A percentile compares a stretch with the other conserved stretches of the same genome.
These are phyloP conservation scores for Cottoperca gobio DNA, from an alignment of 2,797 vertebrate species.

Conservation along the genomic window DNA sequence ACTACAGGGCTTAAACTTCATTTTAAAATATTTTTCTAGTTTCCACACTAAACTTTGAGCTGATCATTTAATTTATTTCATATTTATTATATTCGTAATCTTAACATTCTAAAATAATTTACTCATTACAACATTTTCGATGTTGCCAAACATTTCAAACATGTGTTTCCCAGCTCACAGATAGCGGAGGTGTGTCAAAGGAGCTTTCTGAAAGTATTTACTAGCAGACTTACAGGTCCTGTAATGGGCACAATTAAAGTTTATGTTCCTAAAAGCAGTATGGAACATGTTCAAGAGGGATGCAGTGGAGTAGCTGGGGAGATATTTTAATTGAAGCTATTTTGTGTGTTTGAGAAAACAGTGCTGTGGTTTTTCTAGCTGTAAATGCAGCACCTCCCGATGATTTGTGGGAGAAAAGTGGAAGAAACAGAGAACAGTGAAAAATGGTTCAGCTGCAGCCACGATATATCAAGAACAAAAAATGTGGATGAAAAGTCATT, in stretches of 20 bases:
- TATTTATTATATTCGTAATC: not conserved
- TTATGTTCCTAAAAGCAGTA: conserved; percentile 56
- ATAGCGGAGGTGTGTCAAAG: conserved; percentile 25
- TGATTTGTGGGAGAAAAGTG: conserved; percentile 34
- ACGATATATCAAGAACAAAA: conserved; percentile 18
- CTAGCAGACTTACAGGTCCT: conserved; percentile 60
- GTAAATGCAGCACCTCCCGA: conserved; percentile 26
- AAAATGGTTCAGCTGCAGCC: conserved; percentile 21
- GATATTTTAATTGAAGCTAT: conserved; percentile 20
- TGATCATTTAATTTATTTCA: not conserved
- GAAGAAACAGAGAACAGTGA: conserved; percentile 23
- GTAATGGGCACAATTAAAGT: conserved; percentile 71
- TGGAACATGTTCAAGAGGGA: conserved; percentile 43
- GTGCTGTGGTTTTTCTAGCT: conserved; percentile 2
- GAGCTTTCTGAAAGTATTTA: conserved; percentile 62
- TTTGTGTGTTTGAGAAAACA: conserved; percentile 38
- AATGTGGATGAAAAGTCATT: not conserved
- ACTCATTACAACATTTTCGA: not conserved
- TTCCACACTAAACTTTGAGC: not conserved
- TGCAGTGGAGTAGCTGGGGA: not conserved
- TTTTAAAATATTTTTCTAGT: too few species aligned
- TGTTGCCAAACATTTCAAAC: not conserved
- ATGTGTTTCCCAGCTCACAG: conserved; percentile 28
- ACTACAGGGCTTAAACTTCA: too few species aligned
- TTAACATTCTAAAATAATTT: not conserved